Conservation (phyloP, 23 tunicate genomes). For the Oikopleura albicans region DNA sequence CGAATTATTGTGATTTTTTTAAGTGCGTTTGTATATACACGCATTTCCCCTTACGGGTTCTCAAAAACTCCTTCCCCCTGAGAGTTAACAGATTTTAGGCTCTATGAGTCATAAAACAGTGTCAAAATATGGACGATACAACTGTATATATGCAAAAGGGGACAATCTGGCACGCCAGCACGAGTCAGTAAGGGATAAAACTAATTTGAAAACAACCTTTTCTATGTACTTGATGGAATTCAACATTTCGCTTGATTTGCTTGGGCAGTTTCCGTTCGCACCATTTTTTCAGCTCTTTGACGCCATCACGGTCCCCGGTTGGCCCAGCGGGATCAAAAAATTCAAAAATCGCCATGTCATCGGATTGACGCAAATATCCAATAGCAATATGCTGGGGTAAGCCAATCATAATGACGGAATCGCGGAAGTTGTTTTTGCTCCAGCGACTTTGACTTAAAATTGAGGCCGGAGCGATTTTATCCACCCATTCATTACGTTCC, state of each 20-base stretch:
- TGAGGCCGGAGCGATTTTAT: not conserved
- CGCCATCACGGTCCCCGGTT: conserved; percentile 5
- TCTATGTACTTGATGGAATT: conserved; percentile 3
- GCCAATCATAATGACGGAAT: conserved; percentile 74
- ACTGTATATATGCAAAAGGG: too few relatives aligned
- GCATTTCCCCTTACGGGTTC: too few relatives aligned
- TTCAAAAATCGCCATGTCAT: conserved; percentile 49
- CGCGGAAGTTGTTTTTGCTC: conserved; percentile 18
- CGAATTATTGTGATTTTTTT: too few relatives aligned
- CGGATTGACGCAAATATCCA: conserved; percentile 60
- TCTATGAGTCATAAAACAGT: too few relatives aligned
- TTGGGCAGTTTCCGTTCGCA: not conserved
- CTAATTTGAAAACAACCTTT: too few relatives aligned
- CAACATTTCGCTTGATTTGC: not conserved
- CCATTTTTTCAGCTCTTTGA: not conserved
- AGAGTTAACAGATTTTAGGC: too few relatives aligned
- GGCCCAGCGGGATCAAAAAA: conserved; percentile 62
- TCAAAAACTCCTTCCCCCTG: too few relatives aligned
- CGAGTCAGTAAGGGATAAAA: too few relatives aligned
- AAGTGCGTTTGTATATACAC: too few relatives aligned
- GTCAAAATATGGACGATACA: too few relatives aligned
- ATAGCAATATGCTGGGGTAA: conserved; percentile 94
- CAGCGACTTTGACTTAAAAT: not conserved
- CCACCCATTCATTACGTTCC: not conserved
- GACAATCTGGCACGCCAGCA: too few relatives aligned